Evolutionary conservation across 2,888 invertebrate genomes (phyloP).

Genomic region (Uropetala carovei): DNA sequence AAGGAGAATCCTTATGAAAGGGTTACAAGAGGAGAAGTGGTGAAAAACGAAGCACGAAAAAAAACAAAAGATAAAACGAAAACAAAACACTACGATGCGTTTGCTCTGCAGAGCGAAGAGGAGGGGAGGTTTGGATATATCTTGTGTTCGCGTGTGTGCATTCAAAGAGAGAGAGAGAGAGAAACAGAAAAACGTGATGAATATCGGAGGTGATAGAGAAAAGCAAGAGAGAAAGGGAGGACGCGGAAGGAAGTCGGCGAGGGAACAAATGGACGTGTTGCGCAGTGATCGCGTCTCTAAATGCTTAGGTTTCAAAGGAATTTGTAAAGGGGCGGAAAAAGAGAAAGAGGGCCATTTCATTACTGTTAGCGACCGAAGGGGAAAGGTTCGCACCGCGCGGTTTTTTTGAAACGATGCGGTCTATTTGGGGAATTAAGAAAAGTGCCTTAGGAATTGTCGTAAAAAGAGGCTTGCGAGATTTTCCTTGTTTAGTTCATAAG

Average conservation of each 20-base stretch:
- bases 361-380: too few species aligned
- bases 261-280: background rate
- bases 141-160: too few species aligned
- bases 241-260: background rate
- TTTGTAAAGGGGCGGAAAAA: background rate
- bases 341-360: too few species aligned
- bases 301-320: background rate
- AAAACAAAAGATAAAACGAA: background rate
- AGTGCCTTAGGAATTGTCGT: too few species aligned
- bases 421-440: too few species aligned
- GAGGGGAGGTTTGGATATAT: background rate
- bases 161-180: too few species aligned
- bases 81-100: constrained; percentile 5
- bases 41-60: background rate
- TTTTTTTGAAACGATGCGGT: too few species aligned
- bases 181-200: too few species aligned
- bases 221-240: background rate
- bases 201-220: too few species aligned
- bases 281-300: background rate
- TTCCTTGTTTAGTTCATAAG: too few species aligned
- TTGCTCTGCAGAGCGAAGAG: background rate
- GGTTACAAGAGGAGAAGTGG: background rate
- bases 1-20: background rate
- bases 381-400: too few species aligned
- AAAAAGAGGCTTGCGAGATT: too few species aligned